Percentiles rank a stretch among this genome's conserved stretches.
phyloP scores from a whole-genome alignment of 2,797 vertebrate species.

The Amphiprion clarkii region DNA sequence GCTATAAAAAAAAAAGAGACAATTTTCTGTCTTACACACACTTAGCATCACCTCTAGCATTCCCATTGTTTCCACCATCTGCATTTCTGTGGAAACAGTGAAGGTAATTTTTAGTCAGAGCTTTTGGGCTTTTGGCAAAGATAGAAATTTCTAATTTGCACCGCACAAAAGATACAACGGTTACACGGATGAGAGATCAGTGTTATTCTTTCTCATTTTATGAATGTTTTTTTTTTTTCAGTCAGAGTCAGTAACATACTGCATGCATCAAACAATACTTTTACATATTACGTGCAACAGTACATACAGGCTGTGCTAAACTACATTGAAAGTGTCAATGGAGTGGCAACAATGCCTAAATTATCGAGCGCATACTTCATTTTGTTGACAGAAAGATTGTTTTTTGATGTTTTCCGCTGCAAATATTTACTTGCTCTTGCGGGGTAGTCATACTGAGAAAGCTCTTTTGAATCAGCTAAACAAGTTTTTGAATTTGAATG shows the following conservation, averaged over 20 bases:
- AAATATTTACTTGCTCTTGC: too few relatives aligned
- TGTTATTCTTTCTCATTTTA: not conserved
- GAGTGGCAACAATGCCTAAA: too few relatives aligned
- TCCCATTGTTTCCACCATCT: conserved; percentile 37
- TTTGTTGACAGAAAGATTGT: too few relatives aligned
- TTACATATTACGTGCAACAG: too few relatives aligned
- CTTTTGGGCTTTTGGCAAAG: conserved; percentile 15
- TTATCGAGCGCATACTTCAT: too few relatives aligned
- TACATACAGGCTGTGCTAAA: too few relatives aligned
- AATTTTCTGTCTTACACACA: conserved; percentile 17
- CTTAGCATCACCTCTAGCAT: conserved; percentile 11
- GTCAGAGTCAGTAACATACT: not conserved
- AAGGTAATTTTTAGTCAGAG: conserved; percentile 9
- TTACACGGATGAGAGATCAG: not conserved
- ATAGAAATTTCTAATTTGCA: conserved; percentile 15
- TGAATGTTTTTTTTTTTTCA: not conserved
- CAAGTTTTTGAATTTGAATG: not conserved
- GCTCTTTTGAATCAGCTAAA: too few relatives aligned
- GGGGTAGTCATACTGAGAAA: too few relatives aligned
- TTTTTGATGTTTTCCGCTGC: too few relatives aligned
- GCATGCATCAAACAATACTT: too few relatives aligned
- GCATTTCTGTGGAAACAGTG: conserved; percentile 29
- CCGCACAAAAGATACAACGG: not conserved
- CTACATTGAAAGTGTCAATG: too few relatives aligned
- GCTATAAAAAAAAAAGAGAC: conserved; percentile 18